A percentile compares a stretch with the other conserved stretches of the same genome.
Conservation (phyloP, 2,888 invertebrate species). For the Orthosia gracilis region DNA sequence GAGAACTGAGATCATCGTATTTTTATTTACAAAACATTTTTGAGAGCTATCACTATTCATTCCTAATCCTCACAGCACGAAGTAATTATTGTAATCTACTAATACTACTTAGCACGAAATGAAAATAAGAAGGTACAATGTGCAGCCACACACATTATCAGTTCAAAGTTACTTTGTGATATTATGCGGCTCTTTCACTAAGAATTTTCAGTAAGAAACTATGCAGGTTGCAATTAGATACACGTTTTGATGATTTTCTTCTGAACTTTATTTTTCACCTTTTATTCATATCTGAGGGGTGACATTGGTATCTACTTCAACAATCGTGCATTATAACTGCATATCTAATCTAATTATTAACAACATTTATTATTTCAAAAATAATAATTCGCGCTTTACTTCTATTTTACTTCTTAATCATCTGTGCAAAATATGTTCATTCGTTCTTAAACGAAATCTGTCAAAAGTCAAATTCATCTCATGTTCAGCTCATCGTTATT, state of each 20-base stretch:
- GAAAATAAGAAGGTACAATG: too few relatives aligned
- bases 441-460: not conserved
- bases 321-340: too few relatives aligned
- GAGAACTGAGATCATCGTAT: not conserved
- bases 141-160: not conserved
- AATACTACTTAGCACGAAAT: not conserved
- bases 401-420: not conserved
- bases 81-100: not conserved
- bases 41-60: not conserved
- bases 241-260: not conserved
- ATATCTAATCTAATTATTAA: too few relatives aligned
- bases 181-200: too few relatives aligned
- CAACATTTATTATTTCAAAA: not conserved
- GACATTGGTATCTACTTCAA: too few relatives aligned
- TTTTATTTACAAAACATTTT: not conserved
- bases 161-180: too few relatives aligned
- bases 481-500: not conserved
- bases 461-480: not conserved
- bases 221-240: too few relatives aligned
- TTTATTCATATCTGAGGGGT: not conserved
- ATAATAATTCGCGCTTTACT: too few relatives aligned
- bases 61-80: not conserved
- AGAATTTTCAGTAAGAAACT: not conserved
- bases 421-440: slow-evolving; percentile 6
- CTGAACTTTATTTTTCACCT: not conserved